Percentiles rank a stretch among this genome's conserved stretches.
Conservation (phyloP, 2,888 invertebrate species). For the Craniophora ligustri region DNA sequence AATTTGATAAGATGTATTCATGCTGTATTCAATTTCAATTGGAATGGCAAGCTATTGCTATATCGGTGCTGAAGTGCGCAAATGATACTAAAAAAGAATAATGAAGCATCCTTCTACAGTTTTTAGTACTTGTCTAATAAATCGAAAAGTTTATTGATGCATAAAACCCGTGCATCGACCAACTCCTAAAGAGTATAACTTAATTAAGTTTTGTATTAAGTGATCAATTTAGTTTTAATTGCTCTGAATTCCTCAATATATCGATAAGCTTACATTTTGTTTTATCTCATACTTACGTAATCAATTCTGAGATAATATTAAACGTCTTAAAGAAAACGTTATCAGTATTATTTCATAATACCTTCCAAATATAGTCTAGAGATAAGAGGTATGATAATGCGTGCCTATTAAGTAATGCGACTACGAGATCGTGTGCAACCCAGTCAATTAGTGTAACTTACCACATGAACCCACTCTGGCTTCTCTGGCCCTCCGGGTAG, state of each 20-base stretch:
- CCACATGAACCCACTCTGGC: constrained; percentile 96
- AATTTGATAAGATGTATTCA: constrained; percentile 4
- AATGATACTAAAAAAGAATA: constrained; percentile 3
- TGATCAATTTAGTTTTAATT: too few relatives aligned
- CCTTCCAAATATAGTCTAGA: constrained; percentile 25
- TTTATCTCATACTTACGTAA: constrained; percentile 5
- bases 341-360: constrained; percentile 28
- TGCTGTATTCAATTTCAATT: constrained; percentile 10
- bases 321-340: constrained; percentile 15
- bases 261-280: not conserved
- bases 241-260: too few relatives aligned
- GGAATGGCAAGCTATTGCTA: constrained; percentile 5
- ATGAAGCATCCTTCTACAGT: not conserved
- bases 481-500: constrained; percentile 94
- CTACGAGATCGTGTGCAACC: constrained; percentile 43
- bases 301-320: constrained; percentile 26
- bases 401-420: constrained; percentile 31
- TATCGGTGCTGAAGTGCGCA: not conserved
- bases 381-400: constrained; percentile 41
- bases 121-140: constrained; percentile 1
- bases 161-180: not conserved
- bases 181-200: not conserved
- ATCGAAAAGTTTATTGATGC: not conserved
- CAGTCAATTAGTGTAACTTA: constrained; percentile 85
- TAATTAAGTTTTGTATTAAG: too few relatives aligned